Conservation (phyloP, 2,888 invertebrate genomes). For the Acronicta psi region DNA sequence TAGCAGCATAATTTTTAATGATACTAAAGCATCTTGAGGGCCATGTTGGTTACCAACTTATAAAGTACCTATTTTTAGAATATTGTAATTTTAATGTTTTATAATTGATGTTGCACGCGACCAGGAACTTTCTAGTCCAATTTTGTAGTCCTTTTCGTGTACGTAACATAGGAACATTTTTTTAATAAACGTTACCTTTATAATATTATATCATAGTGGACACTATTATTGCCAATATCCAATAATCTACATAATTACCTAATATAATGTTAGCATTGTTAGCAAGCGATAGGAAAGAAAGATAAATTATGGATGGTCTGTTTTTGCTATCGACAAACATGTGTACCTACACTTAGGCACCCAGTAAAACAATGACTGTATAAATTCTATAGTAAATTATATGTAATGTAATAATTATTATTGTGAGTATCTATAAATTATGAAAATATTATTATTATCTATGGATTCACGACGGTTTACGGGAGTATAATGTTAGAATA, state of each 20-base stretch:
- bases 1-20: slow-evolving; percentile 5
- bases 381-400: slow-evolving; percentile 28
- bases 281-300: slow-evolving; percentile 25
- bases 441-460: slow-evolving; percentile 28
- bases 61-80: slow-evolving; percentile 35
- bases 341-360: slow-evolving; percentile 10
- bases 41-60: slow-evolving; percentile 12
- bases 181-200: slow-evolving; percentile 9
- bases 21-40: slow-evolving; percentile 2
- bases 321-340: slow-evolving; percentile 8
- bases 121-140: slow-evolving; percentile 56
- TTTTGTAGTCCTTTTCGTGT: slow-evolving; percentile 54
- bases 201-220: slow-evolving; percentile 3
- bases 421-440: slow-evolving; percentile 6
- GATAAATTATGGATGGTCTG: slow-evolving; percentile 8
- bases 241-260: slow-evolving; percentile 10
- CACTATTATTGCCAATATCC: slow-evolving; percentile 22
- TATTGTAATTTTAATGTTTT: slow-evolving; percentile 30
- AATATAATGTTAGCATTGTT: slow-evolving; percentile 1
- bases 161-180: slow-evolving; percentile 37
- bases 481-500: slow-evolving; percentile 41
- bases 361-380: slow-evolving; percentile 9
- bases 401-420: slow-evolving; percentile 11
- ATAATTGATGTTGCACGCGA: slow-evolving; percentile 39
- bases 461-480: slow-evolving; percentile 18